These are phyloP conservation scores for Rhabdomys pumilio DNA, from an alignment of 2,797 vertebrate species.

Conservation along the genomic window DNA sequence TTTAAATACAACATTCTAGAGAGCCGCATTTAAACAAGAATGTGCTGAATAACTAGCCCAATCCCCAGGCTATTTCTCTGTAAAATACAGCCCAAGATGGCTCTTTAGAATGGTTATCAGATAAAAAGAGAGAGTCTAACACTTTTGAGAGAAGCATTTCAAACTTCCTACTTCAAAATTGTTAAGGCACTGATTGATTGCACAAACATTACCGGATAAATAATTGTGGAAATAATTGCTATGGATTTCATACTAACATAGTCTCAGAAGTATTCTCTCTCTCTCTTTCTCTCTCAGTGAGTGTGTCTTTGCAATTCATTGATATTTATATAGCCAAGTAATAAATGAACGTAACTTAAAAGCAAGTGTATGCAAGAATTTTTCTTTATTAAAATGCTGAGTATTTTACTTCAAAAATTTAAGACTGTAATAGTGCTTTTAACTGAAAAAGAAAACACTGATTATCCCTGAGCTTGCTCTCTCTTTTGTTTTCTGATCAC, in stretches of 20 bases:
- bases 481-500: slow-evolving; percentile 12
- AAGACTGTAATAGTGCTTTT: not conserved
- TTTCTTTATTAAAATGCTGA: slow-evolving; percentile 27
- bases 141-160: slow-evolving; percentile 73
- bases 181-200: slow-evolving; percentile 20
- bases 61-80: slow-evolving; percentile 68
- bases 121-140: slow-evolving; percentile 52
- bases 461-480: not conserved
- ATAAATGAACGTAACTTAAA: slow-evolving; percentile 28
- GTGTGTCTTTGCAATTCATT: not conserved
- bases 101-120: slow-evolving; percentile 73
- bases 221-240: not conserved
- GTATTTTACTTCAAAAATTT: not conserved
- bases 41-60: slow-evolving; percentile 59
- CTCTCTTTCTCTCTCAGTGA: not conserved
- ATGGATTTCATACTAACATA: slow-evolving; percentile 16
- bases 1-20: slow-evolving; percentile 39
- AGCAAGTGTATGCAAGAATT: not conserved
- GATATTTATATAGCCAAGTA: not conserved
- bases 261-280: not conserved
- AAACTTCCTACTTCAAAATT: slow-evolving; percentile 77
- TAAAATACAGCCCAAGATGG: slow-evolving; percentile 71
- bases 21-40: slow-evolving; percentile 46
- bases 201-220: not conserved
- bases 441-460: not conserved